Percentiles rank a stretch among this genome's conserved stretches.
Conservation (phyloP, 2,113 vertebrate genomes). For the Pygoscelis adeliae region DNA sequence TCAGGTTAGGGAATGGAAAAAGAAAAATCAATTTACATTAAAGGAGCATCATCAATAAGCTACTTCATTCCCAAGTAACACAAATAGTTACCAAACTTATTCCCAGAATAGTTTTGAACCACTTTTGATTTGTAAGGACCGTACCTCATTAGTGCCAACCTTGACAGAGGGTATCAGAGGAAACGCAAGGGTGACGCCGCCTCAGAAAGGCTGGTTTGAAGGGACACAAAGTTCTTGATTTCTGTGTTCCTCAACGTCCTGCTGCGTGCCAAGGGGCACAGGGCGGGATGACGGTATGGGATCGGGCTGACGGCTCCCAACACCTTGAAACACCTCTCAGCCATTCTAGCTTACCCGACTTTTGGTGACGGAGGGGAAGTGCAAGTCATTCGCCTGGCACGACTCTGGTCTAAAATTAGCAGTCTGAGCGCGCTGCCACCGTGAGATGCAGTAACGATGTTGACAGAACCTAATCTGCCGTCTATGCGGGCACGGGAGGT, state of each 20-base stretch:
- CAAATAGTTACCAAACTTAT: not conserved
- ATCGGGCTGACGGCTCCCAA: rapidly evolving
- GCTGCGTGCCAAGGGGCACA: too few species aligned
- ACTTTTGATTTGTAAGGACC: not conserved
- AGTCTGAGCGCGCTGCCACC: too few species aligned
- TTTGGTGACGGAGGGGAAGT: not conserved
- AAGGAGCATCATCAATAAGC: too few species aligned
- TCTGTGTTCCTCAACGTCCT: not conserved
- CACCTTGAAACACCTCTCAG: not conserved
- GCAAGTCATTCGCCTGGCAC: too few species aligned
- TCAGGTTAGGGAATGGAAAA: not conserved
- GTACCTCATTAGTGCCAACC: not conserved
- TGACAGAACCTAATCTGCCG: rapidly evolving
- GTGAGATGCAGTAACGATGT: not conserved
- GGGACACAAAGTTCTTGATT: not conserved
- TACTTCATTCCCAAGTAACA: not conserved
- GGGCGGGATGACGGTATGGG: rapidly evolving
- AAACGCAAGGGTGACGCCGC: rapidly evolving
- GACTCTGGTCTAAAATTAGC: rapidly evolving
- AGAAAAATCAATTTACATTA: not conserved
- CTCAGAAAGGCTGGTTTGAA: not conserved
- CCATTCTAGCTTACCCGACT: not conserved
- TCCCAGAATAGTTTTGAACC: not conserved
- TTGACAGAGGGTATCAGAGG: rapidly evolving
- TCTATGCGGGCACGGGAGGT: not conserved